phyloP scores from a whole-genome alignment of 2,888 invertebrate species.

The Amorpha juglandis region DNA sequence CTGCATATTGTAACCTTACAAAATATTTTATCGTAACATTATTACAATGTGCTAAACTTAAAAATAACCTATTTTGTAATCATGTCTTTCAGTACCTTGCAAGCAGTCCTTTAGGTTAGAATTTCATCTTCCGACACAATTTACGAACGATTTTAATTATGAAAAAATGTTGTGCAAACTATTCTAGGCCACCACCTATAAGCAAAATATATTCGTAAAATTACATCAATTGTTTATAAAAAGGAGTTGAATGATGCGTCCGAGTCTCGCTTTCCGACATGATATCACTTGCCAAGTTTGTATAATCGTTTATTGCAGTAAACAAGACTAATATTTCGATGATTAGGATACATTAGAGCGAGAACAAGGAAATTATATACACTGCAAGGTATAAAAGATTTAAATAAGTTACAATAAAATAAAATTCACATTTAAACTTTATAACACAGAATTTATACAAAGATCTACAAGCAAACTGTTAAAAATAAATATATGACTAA shows the following conservation, averaged over 20 bases:
- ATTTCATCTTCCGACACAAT: conserved; percentile 41
- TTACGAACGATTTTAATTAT: conserved; percentile 38
- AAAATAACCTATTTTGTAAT: conserved; percentile 77
- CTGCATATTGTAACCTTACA: conserved; percentile 82
- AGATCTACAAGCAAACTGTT: conserved; percentile 27
- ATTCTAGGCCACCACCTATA: conserved; percentile 65
- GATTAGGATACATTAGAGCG: conserved; percentile 6
- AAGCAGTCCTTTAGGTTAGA: conserved; percentile 70
- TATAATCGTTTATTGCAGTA: not conserved
- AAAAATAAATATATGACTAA: conserved; percentile 25
- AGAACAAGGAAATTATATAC: conserved; percentile 31
- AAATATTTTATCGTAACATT: conserved; percentile 71
- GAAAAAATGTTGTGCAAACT: conserved; percentile 55
- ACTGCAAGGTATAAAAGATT: conserved; percentile 53
- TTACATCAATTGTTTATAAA: conserved; percentile 3
- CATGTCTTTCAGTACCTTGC: conserved; percentile 76
- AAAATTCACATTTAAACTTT: conserved; percentile 33
- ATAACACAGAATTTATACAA: conserved; percentile 28
- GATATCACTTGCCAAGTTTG: conserved; percentile 5
- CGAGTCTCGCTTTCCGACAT: conserved; percentile 15
- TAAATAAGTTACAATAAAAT: conserved; percentile 47
- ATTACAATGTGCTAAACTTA: conserved; percentile 83
- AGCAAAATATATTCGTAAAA: conserved; percentile 36
- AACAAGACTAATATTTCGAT: conserved; percentile 9
- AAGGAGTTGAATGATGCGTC: not conserved